Conservation (phyloP, 2,888 invertebrate species). For the Aricia artaxerxes region DNA sequence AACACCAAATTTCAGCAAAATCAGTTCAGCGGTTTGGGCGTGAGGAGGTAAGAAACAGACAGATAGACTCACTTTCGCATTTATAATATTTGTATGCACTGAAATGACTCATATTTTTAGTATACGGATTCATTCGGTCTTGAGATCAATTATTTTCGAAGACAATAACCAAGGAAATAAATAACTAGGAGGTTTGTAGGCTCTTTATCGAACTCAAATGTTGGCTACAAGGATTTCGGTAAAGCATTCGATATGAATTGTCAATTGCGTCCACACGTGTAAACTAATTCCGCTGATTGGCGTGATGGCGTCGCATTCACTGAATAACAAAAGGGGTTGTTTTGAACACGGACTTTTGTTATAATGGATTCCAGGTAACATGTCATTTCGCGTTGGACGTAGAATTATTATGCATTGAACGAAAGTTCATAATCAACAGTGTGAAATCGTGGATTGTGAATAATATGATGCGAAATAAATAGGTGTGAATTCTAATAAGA, state of each 20-base stretch:
- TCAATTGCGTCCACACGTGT: not conserved
- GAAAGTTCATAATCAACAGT: constrained; percentile 10
- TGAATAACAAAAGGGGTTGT: constrained; percentile 14
- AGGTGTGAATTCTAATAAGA: not conserved
- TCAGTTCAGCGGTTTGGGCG: no score
- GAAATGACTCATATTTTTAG: no score
- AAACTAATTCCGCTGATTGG: constrained; percentile 5
- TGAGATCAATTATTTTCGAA: not conserved
- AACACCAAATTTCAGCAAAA: no score
- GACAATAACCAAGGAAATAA: not conserved
- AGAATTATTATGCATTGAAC: constrained; percentile 4
- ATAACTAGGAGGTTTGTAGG: not conserved
- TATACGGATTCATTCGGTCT: no score
- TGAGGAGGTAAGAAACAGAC: no score
- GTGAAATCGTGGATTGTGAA: not conserved
- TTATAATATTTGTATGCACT: no score
- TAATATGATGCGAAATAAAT: not conserved
- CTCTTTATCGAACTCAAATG: not conserved
- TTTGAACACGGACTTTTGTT: not conserved
- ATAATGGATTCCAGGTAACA: constrained; percentile 8
- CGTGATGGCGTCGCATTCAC: constrained; percentile 7
- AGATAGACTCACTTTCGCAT: no score
- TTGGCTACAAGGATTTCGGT: not conserved
- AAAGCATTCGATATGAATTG: not conserved
- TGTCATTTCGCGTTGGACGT: not conserved